phyloP scores from a whole-genome alignment of 2,113 vertebrate species.

The Phoxinus phoxinus region DNA sequence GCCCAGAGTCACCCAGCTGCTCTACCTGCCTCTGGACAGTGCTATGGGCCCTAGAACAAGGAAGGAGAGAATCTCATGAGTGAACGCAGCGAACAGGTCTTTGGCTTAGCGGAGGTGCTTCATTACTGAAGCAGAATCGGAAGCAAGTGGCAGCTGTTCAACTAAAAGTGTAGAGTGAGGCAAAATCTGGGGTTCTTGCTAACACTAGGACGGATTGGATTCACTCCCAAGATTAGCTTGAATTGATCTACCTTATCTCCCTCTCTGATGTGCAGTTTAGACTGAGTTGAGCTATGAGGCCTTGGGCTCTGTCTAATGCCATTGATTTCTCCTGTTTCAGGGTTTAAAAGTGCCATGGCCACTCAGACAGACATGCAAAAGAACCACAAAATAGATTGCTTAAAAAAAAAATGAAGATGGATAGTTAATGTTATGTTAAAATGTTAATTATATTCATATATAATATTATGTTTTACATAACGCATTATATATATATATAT shows the following conservation, averaged over 20 bases:
- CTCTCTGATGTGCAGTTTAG: constrained; percentile 46
- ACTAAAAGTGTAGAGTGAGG: background rate
- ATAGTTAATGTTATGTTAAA: background rate
- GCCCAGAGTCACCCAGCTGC: constrained; percentile 39
- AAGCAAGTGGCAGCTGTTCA: constrained; percentile 29
- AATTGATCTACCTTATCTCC: constrained; percentile 52
- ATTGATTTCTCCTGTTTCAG: constrained; percentile 37
- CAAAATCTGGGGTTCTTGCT: background rate
- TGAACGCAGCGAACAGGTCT: background rate
- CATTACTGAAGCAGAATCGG: constrained; percentile 2
- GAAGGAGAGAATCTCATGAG: constrained; percentile 5
- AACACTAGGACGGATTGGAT: constrained; percentile 49
- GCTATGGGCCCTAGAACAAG: background rate
- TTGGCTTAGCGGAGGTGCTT: background rate
- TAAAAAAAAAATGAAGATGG: background rate
- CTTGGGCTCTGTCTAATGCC: constrained; percentile 7
- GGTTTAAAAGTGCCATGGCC: constrained; percentile 14
- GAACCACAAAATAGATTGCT: constrained; percentile 5
- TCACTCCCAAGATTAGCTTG: constrained; percentile 52
- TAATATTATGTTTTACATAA: background rate
- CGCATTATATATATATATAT: background rate
- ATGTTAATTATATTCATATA: background rate
- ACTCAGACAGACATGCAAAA: constrained; percentile 21
- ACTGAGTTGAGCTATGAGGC: background rate
- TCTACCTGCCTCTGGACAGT: constrained; percentile 47